Percentiles rank a stretch among this genome's conserved stretches.
Evolutionary conservation across 2,888 invertebrate genomes (phyloP).

Genomic region (Nasonia oneida): DNA sequence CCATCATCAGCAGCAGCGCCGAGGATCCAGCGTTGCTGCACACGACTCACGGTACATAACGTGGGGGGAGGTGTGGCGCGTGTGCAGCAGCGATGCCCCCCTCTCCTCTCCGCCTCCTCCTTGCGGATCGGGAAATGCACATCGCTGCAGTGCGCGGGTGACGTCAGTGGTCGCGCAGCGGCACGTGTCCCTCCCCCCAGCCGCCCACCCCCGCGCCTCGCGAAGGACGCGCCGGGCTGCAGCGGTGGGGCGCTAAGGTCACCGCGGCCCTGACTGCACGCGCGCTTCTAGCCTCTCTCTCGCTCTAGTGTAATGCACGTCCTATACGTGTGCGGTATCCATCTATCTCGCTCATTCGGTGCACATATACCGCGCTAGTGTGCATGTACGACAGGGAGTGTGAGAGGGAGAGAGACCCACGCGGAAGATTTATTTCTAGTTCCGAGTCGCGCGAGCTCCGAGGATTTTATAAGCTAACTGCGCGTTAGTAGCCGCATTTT

Average conservation of each 20-base stretch:
- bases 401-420: slow-evolving; percentile 66
- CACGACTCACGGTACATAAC: not conserved
- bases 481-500: not conserved
- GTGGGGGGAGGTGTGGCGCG: slow-evolving; percentile 30
- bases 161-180: slow-evolving; percentile 72
- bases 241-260: slow-evolving; percentile 79
- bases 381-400: not conserved
- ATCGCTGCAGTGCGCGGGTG: slow-evolving; percentile 63
- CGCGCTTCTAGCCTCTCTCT: slow-evolving; percentile 69
- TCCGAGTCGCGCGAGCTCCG: slow-evolving; percentile 70
- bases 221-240: slow-evolving; percentile 50
- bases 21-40: not conserved
- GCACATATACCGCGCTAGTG: not conserved
- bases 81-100: slow-evolving; percentile 4
- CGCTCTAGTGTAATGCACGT: not conserved
- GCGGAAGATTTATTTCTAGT: slow-evolving; percentile 75
- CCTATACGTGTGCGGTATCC: not conserved
- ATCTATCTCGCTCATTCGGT: not conserved
- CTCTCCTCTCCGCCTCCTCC: not conserved
- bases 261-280: slow-evolving; percentile 82
- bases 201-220: slow-evolving; percentile 66
- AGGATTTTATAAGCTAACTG: not conserved
- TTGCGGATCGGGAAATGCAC: slow-evolving; percentile 14
- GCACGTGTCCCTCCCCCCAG: slow-evolving; percentile 76
- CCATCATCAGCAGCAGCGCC: not conserved